Evolutionary conservation across 2,888 invertebrate genomes (phyloP), one percentile per base, ranked within the genome.

Genomic region (Acanthosepion esculentum): DNA sequence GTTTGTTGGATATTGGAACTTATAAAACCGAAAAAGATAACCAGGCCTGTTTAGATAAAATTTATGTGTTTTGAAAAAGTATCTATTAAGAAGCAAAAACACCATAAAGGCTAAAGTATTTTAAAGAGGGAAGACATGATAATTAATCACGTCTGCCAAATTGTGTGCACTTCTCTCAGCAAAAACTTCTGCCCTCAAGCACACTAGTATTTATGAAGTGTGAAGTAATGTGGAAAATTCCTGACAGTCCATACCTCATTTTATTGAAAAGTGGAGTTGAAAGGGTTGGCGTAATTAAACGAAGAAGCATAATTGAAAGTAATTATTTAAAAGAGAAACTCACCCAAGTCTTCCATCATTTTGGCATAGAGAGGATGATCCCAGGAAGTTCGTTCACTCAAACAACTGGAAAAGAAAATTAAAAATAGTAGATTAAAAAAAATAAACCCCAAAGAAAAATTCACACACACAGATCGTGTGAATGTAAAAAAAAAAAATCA

Each of bases 351-450:
- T 94, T 97, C 97, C 91, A 97, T 94, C 18, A 96, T 96, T 94
- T 97, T 97, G 4, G 95, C 94, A 95, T 96, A 95, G 94, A 96
- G 96, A 91, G 97, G 97, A 95, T 97, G 97, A 94, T 96, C 96
- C 97, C 97, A 97, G 94, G 96, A 96, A 48, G 97, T 97, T 92
- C 95, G 95, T 95, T 96, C 96, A 48, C 95, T 95, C 53, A 96
- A 95, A 94, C 96, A 96, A 94, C 97, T 97, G 95, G 94, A 96
- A 97, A 59, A 48, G 26, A 92, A 48, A 8, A 59, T 59, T 59
- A 59, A 23, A 23, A 48, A 48, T 48, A 48, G 53, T 50, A 48
- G 20, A 93, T 5, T 41, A 41, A 93, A 29, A 93, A 7, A 53
- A 93, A n/a, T 10, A 50, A 15, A 93, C 0, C 29, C 23, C 41